These are phyloP conservation scores for Corella eumyota DNA, from an alignment of 23 tunicate genomes.

Conservation along the genomic window DNA sequence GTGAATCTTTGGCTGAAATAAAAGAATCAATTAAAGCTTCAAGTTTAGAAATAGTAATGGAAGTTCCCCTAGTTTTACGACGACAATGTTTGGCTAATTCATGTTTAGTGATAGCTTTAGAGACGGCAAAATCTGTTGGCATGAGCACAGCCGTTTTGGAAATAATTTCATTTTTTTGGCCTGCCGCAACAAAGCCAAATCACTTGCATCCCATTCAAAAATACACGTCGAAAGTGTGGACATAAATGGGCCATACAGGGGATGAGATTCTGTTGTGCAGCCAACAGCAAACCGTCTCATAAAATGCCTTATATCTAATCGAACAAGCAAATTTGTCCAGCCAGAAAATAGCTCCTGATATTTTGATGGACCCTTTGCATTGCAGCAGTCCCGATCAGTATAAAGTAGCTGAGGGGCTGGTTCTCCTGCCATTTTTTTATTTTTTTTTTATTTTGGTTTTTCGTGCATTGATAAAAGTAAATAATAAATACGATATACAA, in stretches of 20 bases:
- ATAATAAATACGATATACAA: no score
- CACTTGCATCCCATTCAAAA: slow-evolving; percentile 19
- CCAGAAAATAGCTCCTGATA: not conserved
- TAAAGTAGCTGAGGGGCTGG: slow-evolving; percentile 17
- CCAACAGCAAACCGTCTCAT: slow-evolving; percentile 12
- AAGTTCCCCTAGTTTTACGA: slow-evolving; percentile 9
- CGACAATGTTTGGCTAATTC: slow-evolving; percentile 19
- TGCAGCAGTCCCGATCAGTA: slow-evolving; percentile 24
- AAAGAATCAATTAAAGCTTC: not conserved
- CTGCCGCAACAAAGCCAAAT: not conserved
- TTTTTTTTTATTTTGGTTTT: no score
- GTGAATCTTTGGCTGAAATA: not conserved
- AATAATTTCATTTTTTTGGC: slow-evolving; percentile 18
- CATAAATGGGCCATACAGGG: slow-evolving; percentile 16
- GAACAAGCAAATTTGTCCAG: not conserved
- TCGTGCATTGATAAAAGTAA: no score
- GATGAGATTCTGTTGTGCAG: slow-evolving; percentile 22
- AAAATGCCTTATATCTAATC: slow-evolving; percentile 20
- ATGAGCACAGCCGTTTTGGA: not conserved
- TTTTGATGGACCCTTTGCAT: not conserved
- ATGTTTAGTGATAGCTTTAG: not conserved
- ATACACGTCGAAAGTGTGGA: slow-evolving; percentile 7
- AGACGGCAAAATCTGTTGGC: not conserved
- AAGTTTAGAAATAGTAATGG: not conserved
- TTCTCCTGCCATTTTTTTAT: no score